Evolutionary conservation across 2,888 invertebrate species (phyloP).

Genomic region (Coronaproctus castanopsis): DNA sequence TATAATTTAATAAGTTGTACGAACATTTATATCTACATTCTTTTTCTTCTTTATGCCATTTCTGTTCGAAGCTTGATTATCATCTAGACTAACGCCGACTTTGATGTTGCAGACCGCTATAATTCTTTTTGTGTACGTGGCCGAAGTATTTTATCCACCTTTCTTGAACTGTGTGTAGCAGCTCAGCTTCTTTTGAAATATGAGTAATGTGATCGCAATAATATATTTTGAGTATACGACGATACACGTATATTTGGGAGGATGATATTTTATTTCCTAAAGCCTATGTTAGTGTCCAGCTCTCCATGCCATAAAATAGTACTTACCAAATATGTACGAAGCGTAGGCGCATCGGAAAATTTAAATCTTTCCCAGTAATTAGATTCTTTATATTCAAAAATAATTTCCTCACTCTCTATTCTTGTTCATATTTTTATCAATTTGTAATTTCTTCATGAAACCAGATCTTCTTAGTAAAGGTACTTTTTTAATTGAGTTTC

Average conservation of each 20-base stretch:
- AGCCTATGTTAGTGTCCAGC: neutral
- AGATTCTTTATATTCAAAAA: neutral
- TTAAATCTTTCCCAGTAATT: neutral
- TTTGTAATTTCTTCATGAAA: neutral
- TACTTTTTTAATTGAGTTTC: too few relatives aligned
- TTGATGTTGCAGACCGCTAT: neutral
- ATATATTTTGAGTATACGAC: neutral
- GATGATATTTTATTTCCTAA: neutral
- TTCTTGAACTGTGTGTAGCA: neutral
- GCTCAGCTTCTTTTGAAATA: neutral
- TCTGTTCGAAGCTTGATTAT: neutral
- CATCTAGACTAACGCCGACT: neutral
- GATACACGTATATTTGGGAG: neutral
- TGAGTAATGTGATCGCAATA: neutral
- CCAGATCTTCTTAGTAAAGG: too few relatives aligned
- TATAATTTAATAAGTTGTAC: too few relatives aligned
- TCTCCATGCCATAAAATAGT: neutral
- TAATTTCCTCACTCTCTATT: neutral
- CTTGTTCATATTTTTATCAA: neutral
- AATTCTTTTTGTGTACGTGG: neutral
- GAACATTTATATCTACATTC: too few relatives aligned
- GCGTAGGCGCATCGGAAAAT: neutral
- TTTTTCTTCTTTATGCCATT: neutral
- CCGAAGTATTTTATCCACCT: neutral
- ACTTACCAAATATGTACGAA: neutral